phyloP scores from a whole-genome alignment of 2,888 invertebrate genomes.

The Orchesella flavescens region DNA sequence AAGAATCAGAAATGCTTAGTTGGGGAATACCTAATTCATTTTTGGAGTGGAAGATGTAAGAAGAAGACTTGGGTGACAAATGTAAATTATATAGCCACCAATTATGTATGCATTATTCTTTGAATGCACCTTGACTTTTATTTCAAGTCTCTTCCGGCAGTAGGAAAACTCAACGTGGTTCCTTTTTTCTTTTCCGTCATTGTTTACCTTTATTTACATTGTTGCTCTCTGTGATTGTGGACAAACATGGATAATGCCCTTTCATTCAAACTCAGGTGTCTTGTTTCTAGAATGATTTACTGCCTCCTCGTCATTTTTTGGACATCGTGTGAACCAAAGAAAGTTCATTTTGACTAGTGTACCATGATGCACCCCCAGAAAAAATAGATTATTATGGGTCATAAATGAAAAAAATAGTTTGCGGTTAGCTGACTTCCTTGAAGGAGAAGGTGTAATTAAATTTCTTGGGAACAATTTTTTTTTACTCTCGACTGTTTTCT shows the following conservation, averaged over 20 bases:
- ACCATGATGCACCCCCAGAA: background rate
- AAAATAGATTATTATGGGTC: constrained; percentile 35
- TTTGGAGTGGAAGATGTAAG: background rate
- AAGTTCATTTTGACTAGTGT: constrained; percentile 12
- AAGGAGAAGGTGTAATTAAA: background rate
- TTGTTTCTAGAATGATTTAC: constrained; percentile 56
- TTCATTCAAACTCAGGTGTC: constrained; percentile 51
- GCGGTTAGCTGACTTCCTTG: constrained; percentile 27
- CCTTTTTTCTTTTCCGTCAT: constrained; percentile 39
- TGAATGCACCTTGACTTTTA: background rate
- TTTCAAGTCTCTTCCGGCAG: constrained; percentile 30
- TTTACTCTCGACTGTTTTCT: background rate
- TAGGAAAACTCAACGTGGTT: constrained; percentile 9
- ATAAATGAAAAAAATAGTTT: constrained; percentile 30
- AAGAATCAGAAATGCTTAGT: too few relatives aligned
- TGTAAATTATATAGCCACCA: background rate
- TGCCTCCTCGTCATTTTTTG: constrained; percentile 51
- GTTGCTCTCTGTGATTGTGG: constrained; percentile 59
- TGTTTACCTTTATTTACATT: constrained; percentile 65
- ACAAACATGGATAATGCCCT: constrained; percentile 60
- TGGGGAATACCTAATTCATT: too few relatives aligned
- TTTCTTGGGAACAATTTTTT: background rate
- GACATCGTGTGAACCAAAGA: constrained; percentile 64
- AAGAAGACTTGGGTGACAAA: background rate
- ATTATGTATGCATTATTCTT: background rate